Evolutionary conservation across 2,797 vertebrate genomes (phyloP), one percentile per base, ranked within the genome.

Genomic region (Hemitrygon akajei): DNA sequence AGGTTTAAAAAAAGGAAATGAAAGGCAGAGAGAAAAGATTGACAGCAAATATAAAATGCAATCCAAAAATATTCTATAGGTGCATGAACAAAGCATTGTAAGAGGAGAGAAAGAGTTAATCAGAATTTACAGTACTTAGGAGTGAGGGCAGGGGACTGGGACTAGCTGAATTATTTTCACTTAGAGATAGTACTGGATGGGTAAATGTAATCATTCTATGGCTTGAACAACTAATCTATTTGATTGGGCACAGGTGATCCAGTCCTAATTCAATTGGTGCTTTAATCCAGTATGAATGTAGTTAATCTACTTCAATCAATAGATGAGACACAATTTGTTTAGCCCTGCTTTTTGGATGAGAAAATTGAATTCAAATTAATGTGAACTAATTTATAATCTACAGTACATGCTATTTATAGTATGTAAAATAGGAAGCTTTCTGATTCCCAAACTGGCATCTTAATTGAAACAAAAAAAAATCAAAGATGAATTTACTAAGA

Each of bases 261-360:
- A 92, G 73, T 56, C 56, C 40, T 76, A 93, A 75, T 93, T 93
- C 91, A 56, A 14, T 93, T 75, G 69, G 47, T 76, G 25, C 37
- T 76, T 93, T 56, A 93, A 56, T 93, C 71, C 40, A 47, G 11
- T 76, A 47, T 93, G 69, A 76, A 93, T 93, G 47, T 75, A 92
- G 75, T 75, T 92, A 75, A 92, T 76, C 69, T 76, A 56, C 27
- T 12, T 93, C 34, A 58, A 93, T 93, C 73, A 76, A 93, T 47
- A 27, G 71, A 76, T 58, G 18, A 69, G n/a, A 10, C 34, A 69
- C 86, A 69, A 10, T 63, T 63, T n/a, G 58, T 87, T 87, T 63
- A 30, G 5, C 12, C 30, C n/a, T 60, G 11, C 82, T 69, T 89
- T 89, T 66, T 89, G n/a, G 27, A 69, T 69, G 60, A 69, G n/a